These are phyloP conservation scores for Drosophila suzukii DNA, from an alignment of 1,140 invertebrate species.

Conservation along the genomic window DNA sequence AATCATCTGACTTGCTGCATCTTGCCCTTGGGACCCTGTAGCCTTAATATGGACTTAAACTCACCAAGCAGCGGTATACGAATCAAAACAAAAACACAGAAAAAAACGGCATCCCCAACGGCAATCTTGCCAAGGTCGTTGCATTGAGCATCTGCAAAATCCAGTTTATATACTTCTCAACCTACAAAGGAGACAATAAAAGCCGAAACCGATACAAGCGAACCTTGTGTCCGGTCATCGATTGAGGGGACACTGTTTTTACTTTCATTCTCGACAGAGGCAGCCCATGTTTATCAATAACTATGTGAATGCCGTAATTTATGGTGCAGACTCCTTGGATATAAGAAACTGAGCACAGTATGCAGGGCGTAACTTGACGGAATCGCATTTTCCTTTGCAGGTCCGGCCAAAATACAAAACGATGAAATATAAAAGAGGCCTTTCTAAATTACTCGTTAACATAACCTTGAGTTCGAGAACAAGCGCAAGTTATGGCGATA, in stretches of 20 bases:
- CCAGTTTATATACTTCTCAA: slow-evolving; percentile 53
- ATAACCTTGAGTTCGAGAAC: slow-evolving; percentile 38
- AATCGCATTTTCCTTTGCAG: neutral
- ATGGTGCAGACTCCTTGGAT: neutral
- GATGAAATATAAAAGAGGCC: slow-evolving; percentile 36
- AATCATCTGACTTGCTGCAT: neutral
- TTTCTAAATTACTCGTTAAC: slow-evolving; percentile 49
- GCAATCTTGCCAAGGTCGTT: slow-evolving; percentile 53
- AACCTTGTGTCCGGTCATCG: slow-evolving; percentile 1
- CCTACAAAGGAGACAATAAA: slow-evolving; percentile 40
- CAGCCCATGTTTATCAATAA: slow-evolving; percentile 13
- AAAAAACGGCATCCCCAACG: slow-evolving; percentile 18
- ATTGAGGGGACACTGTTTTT: neutral
- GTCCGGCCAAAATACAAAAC: slow-evolving; percentile 12
- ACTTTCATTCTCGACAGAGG: slow-evolving; percentile 22
- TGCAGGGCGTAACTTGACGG: neutral
- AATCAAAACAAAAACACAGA: slow-evolving; percentile 14
- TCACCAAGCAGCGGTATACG: slow-evolving; percentile 1
- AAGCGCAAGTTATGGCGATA: neutral
- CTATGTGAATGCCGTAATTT: slow-evolving; percentile 12
- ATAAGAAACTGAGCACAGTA: neutral
- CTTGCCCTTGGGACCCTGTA: slow-evolving; percentile 47
- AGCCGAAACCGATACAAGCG: slow-evolving; percentile 1
- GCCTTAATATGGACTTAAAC: slow-evolving; percentile 11
- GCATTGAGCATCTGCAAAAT: slow-evolving; percentile 59